Evolutionary conservation across 2,888 invertebrate species (phyloP).

Genomic region (Eilema depressum): DNA sequence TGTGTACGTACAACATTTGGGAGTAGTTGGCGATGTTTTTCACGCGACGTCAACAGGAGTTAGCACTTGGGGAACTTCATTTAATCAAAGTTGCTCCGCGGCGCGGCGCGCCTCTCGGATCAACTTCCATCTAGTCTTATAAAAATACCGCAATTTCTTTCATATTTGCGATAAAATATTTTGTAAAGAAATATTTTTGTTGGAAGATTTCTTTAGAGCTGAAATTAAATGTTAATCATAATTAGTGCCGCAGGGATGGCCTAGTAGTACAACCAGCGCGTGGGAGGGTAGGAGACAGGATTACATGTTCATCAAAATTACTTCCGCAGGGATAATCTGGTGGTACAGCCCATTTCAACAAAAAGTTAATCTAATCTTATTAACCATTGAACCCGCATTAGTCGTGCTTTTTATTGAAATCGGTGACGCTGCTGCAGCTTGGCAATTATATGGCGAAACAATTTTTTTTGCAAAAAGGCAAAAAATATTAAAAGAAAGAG

Average conservation of each 20-base stretch:
- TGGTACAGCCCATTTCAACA: neutral
- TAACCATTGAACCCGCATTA: neutral
- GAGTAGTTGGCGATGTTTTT: slow-evolving; percentile 1
- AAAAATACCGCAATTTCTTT: slow-evolving; percentile 13
- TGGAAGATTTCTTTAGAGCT: neutral
- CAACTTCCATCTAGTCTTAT: slow-evolving; percentile 17
- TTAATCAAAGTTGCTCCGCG: slow-evolving; percentile 22
- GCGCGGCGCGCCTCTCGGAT: slow-evolving; percentile 7
- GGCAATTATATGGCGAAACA: too few species aligned
- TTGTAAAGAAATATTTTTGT: neutral
- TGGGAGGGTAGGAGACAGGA: neutral
- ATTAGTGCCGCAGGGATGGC: neutral
- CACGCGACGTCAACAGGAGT: slow-evolving; percentile 16
- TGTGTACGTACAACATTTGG: neutral
- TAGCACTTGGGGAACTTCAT: slow-evolving; percentile 23
- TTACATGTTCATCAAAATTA: neutral
- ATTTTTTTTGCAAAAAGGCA: too few species aligned
- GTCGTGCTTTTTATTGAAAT: neutral
- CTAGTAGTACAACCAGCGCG: neutral
- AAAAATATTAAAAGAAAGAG: too few species aligned
- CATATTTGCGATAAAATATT: slow-evolving; percentile 6
- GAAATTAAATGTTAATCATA: slow-evolving; percentile 1
- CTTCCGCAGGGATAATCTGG: neutral
- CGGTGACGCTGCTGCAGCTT: too few species aligned
- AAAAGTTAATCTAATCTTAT: neutral